These are phyloP conservation scores for Hycleus cichorii DNA, from an alignment of 1,140 invertebrate genomes.

Conservation along the genomic window DNA sequence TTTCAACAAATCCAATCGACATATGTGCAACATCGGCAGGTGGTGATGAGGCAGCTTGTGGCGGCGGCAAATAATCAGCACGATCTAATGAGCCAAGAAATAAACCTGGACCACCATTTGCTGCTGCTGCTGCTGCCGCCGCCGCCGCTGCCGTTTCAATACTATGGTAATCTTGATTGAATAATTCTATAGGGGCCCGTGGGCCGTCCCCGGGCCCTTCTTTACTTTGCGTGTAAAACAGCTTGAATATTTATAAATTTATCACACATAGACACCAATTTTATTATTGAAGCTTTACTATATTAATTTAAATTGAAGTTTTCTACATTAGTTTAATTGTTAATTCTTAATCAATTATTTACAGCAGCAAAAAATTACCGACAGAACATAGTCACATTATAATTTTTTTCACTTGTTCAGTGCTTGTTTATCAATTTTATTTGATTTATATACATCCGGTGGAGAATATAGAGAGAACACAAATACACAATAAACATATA, in stretches of 20 bases:
- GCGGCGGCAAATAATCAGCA: conserved; percentile 25
- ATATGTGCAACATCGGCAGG: conserved; percentile 23
- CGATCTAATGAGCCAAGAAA: conserved; percentile 27
- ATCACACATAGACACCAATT: no score
- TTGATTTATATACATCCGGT: no score
- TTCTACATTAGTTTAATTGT: no score
- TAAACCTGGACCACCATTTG: conserved; percentile 21
- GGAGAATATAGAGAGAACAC: no score
- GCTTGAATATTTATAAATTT: conserved; percentile 13
- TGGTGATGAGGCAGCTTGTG: conserved; percentile 23
- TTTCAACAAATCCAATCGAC: conserved; percentile 26
- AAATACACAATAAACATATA: no score
- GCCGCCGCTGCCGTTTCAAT: conserved; percentile 14
- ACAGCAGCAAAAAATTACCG: no score
- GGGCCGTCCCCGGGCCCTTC: conserved; percentile 23
- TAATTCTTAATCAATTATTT: no score
- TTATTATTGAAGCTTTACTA: no score
- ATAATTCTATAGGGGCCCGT: conserved; percentile 23
- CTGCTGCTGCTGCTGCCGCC: background rate
- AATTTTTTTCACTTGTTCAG: no score
- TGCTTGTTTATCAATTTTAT: no score
- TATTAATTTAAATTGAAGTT: no score
- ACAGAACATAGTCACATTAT: no score
- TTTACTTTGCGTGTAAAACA: conserved; percentile 29
- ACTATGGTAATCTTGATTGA: conserved; percentile 24